These are phyloP conservation scores for Itoplectis maculator DNA, from an alignment of 2,888 invertebrate genomes.

Conservation along the genomic window DNA sequence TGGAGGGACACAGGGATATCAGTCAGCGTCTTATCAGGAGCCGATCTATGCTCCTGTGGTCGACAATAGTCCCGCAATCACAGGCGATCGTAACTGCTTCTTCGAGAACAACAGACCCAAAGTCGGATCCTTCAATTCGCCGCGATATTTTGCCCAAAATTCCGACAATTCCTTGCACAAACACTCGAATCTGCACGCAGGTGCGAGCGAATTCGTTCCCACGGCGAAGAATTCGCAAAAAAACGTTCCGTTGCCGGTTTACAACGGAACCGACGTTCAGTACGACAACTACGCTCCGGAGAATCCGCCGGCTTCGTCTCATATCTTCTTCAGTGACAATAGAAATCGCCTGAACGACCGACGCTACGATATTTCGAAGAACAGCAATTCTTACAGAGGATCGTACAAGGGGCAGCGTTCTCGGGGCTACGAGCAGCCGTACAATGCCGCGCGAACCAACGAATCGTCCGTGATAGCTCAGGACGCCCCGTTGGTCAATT, in stretches of 20 bases:
- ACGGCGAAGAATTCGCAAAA: slow-evolving; percentile 76
- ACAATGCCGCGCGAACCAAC: slow-evolving; percentile 29
- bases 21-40: slow-evolving; percentile 54
- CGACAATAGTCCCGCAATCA: not conserved
- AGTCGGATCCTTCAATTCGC: slow-evolving; percentile 48
- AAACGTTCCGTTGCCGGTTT: slow-evolving; percentile 4
- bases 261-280: slow-evolving; percentile 43
- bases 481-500: slow-evolving; percentile 7
- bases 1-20: slow-evolving; percentile 54
- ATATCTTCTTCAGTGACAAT: slow-evolving; percentile 67
- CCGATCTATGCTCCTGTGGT: slow-evolving; percentile 2
- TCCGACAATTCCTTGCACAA: slow-evolving; percentile 47
- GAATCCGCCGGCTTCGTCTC: slow-evolving; percentile 49
- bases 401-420: slow-evolving; percentile 59
- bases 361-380: slow-evolving; percentile 66
- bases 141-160: slow-evolving; percentile 17
- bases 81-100: slow-evolving; percentile 28
- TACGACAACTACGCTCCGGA: slow-evolving; percentile 51
- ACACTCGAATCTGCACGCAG: slow-evolving; percentile 86
- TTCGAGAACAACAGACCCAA: slow-evolving; percentile 65
- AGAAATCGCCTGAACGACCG: slow-evolving; percentile 64
- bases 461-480: slow-evolving; percentile 35
- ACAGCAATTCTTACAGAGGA: slow-evolving; percentile 50
- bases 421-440: slow-evolving; percentile 65
- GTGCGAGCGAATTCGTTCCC: slow-evolving; percentile 87